These are phyloP conservation scores for Arnoldichthys spilopterus DNA, from an alignment of 2,797 vertebrate species.

Conservation along the genomic window DNA sequence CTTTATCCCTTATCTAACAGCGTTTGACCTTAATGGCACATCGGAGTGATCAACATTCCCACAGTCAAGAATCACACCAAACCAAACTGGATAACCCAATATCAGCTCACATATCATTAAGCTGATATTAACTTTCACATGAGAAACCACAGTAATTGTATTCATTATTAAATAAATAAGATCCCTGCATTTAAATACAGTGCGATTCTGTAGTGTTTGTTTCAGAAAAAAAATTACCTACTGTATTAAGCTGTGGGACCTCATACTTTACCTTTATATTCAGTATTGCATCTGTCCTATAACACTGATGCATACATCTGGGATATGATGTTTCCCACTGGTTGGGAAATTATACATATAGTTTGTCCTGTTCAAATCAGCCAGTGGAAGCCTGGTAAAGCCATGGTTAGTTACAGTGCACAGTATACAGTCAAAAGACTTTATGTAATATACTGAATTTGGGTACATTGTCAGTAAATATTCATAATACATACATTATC, in stretches of 20 bases:
- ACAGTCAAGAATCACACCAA: constrained; percentile 34
- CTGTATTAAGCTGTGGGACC: no score
- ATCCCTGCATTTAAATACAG: not conserved
- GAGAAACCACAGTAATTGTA: not conserved
- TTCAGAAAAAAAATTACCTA: no score
- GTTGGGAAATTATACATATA: no score
- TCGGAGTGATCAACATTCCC: constrained; percentile 45
- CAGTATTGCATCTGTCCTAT: no score
- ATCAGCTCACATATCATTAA: not conserved
- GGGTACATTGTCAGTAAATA: not conserved
- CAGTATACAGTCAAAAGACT: no score
- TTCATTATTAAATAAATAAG: not conserved
- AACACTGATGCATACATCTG: no score
- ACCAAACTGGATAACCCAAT: constrained; percentile 38
- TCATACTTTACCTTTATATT: no score
- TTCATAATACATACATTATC: not conserved
- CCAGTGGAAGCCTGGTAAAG: no score
- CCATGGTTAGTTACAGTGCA: no score
- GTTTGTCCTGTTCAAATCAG: no score
- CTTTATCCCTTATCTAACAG: constrained; percentile 52
- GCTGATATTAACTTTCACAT: not conserved
- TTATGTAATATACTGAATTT: not conserved
- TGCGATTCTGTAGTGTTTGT: not conserved
- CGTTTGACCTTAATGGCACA: constrained; percentile 52
- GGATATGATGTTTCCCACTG: no score